Evolutionary conservation across 2,113 vertebrate species (phyloP).

Genomic region (Amphiprion ocellaris): DNA sequence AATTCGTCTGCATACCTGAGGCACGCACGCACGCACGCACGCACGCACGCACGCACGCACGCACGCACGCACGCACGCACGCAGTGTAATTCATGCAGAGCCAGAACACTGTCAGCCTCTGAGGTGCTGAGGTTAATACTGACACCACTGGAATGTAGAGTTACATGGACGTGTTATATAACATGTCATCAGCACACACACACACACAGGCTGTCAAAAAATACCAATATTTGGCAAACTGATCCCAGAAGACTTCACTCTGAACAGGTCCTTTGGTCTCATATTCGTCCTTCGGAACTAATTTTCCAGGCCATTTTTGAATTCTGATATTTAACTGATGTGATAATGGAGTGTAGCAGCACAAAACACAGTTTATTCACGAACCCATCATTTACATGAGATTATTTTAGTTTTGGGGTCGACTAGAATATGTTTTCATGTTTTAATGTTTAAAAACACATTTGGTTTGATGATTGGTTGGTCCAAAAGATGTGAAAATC

Average conservation of each 20-base stretch:
- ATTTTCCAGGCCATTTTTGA: neutral
- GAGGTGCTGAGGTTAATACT: conserved; percentile 29
- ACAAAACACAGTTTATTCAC: too few relatives aligned
- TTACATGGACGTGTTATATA: conserved; percentile 39
- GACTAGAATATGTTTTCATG: too few relatives aligned
- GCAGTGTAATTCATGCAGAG: neutral
- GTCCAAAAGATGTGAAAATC: too few relatives aligned
- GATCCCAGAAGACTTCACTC: neutral
- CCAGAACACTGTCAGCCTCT: conserved; percentile 34
- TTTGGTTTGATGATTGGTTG: too few relatives aligned
- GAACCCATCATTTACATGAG: too few relatives aligned
- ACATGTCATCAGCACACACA: neutral
- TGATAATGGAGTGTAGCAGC: too few relatives aligned
- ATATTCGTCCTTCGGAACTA: neutral
- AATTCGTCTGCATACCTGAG: too few relatives aligned
- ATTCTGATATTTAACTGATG: neutral
- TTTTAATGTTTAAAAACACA: too few relatives aligned
- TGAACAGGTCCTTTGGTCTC: too few relatives aligned
- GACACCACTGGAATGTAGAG: conserved; percentile 48
- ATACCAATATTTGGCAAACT: neutral
- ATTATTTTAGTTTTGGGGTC: too few relatives aligned
- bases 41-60: neutral
- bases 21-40: too few relatives aligned
- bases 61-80: neutral
- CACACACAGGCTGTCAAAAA: too few relatives aligned